A percentile compares a stretch with the other conserved stretches of the same genome.
Conservation (phyloP, 2,113 vertebrate genomes). For the Oncorhynchus nerka region DNA sequence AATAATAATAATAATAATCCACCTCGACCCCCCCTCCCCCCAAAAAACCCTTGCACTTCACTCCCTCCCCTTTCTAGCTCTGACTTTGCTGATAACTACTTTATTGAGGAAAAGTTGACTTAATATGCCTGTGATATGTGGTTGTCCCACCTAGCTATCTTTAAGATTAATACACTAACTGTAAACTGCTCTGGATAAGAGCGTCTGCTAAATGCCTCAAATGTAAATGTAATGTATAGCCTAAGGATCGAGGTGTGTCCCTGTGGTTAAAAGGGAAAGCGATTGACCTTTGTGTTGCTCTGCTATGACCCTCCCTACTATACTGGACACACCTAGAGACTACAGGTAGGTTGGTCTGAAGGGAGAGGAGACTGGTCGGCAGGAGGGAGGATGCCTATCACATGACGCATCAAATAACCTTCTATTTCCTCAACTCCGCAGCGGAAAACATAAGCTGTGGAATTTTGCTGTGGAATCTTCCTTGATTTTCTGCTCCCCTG, state of each 20-base stretch:
- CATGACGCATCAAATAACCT: constrained; percentile 6
- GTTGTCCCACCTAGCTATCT: no score
- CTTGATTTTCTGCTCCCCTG: constrained; percentile 20
- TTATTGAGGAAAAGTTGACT: no score
- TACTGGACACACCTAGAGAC: neutral
- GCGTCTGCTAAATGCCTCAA: no score
- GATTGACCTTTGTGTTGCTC: neutral
- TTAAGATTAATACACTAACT: no score
- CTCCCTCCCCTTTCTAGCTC: no score
- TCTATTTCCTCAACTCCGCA: constrained; percentile 14
- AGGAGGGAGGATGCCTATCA: neutral
- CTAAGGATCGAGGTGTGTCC: neutral
- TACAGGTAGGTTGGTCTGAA: neutral
- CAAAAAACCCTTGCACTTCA: no score
- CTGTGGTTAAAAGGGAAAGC: neutral
- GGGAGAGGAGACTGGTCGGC: constrained; percentile 3
- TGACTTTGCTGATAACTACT: no score
- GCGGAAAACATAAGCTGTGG: constrained; percentile 48
- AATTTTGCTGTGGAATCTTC: constrained; percentile 28
- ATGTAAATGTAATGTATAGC: neutral
- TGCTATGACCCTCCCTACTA: neutral
- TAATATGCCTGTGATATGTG: no score
- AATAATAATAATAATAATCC: no score
- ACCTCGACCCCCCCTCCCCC: no score
- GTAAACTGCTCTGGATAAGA: no score